Base-by-base conservation (phyloP, 2,888 invertebrate species). In the Drosophila cracens region DNA sequence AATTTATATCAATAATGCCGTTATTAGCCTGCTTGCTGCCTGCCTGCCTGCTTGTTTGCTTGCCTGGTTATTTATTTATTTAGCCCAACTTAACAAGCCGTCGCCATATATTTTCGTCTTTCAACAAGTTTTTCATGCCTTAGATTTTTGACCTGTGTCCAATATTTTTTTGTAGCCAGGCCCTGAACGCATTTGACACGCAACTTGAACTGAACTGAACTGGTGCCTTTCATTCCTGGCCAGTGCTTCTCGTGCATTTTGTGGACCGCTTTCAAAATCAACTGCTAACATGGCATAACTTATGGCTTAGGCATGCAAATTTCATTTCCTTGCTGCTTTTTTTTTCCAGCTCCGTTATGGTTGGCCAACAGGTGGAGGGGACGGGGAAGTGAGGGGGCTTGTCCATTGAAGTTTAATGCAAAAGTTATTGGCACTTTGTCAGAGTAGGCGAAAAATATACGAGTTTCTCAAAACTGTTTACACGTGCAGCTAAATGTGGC, bases 251-350 rank as follows among this genome's bases (percentile, higher is more conserved):
- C 84, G 81, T 74, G 76, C 70, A 62, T 60, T 65, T 81, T 63
- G 59, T 65, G 72, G 61, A 67, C 74, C 80, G 70, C 73, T 76
- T 79, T 79, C 61, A 80, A 77, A 89, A 85, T 85, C 90, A 89
- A 89, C 87, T 90, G 88, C 83, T 85, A 90, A 88, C 90, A 87
- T 87, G 87, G 83, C 90, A 90, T 87, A 88, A 90, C 83, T 89
- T 90, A 83, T 76, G 79, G 85, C 62, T 76, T 51, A 76, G 65
- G 62, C 89, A 90, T 90, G 87, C 90, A 81, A 89, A 87, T 81
- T 76, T 83, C 43, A 21, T 66, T 73, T 64, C 78, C 64, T 34
- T 53, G 18, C 21, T 3, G 16, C 21, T 54, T 54, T 54, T 34
- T 31, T 27, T 53, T n/a, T 18, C 46, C 36, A 49, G 68, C 62